Conservation (phyloP, 1,140 invertebrate genomes). For the Philaenus spumarius region DNA sequence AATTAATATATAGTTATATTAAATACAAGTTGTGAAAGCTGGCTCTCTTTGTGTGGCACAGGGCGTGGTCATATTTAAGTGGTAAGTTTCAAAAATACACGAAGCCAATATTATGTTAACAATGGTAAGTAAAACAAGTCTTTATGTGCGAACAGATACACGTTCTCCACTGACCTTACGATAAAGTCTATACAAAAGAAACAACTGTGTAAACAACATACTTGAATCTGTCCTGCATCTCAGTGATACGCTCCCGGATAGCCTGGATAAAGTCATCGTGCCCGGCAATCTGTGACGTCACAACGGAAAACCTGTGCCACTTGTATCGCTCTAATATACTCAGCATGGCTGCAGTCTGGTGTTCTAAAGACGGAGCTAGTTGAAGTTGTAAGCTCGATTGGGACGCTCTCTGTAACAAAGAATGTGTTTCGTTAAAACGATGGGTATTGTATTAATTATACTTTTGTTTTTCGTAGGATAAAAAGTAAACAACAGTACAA, state of each 20-base stretch:
- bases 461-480: too few species aligned
- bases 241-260: slow-evolving; percentile 74
- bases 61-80: too few species aligned
- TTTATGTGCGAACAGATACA: too few species aligned
- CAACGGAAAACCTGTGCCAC: slow-evolving; percentile 93
- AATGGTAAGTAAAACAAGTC: too few species aligned
- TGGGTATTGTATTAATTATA: too few species aligned
- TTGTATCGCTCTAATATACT: slow-evolving; percentile 90
- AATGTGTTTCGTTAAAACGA: slow-evolving; percentile 2
- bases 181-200: too few species aligned
- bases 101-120: too few species aligned
- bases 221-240: slow-evolving; percentile 81
- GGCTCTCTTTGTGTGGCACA: too few species aligned
- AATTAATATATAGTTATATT: too few species aligned
- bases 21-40: too few species aligned
- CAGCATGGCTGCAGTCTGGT: slow-evolving; percentile 89
- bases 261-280: slow-evolving; percentile 93
- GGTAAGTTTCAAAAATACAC: too few species aligned
- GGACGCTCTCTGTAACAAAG: slow-evolving; percentile 55
- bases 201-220: slow-evolving; percentile 31
- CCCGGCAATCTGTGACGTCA: slow-evolving; percentile 87
- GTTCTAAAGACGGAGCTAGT: slow-evolving; percentile 86
- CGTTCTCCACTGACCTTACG: too few species aligned
- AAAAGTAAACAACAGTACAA: neutral
- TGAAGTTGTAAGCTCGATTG: slow-evolving; percentile 81